These are phyloP conservation scores for Lasioglossum pauxillum DNA, from an alignment of 2,888 invertebrate genomes.

Conservation along the genomic window DNA sequence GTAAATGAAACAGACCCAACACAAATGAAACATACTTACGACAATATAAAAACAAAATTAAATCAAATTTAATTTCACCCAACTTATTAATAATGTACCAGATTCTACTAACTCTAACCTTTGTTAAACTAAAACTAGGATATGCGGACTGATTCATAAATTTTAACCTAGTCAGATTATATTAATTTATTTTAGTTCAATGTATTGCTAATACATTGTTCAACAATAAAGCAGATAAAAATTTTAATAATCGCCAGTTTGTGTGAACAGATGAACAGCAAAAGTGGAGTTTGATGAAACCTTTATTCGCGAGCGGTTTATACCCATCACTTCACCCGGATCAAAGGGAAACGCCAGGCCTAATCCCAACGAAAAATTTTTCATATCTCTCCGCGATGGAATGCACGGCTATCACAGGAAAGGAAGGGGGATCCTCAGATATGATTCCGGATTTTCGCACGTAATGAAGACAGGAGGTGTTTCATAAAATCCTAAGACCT, in stretches of 20 bases:
- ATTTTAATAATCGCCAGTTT: background rate
- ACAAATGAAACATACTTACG: background rate
- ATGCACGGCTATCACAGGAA: background rate
- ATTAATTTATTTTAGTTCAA: background rate
- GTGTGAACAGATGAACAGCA: background rate
- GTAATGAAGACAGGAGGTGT: constrained; percentile 7
- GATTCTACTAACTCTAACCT: background rate
- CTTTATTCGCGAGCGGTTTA: background rate
- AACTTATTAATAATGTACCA: background rate
- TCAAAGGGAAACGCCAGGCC: background rate
- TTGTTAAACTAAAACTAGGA: background rate
- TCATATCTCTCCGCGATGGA: constrained; percentile 11
- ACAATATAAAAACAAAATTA: background rate
- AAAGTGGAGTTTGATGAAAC: background rate
- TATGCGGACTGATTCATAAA: background rate
- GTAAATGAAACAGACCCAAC: background rate
- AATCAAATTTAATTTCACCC: background rate
- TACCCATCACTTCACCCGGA: background rate
- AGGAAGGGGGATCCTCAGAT: background rate
- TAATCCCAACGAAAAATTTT: constrained; percentile 23
- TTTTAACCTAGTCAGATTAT: background rate
- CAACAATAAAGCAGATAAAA: background rate
- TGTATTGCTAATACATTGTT: background rate
- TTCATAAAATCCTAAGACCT: constrained; percentile 13
- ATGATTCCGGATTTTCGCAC: background rate